Evolutionary conservation across 2,888 invertebrate species (phyloP), one percentile per base, ranked within the genome.

Genomic region (Polyploca ridens): DNA sequence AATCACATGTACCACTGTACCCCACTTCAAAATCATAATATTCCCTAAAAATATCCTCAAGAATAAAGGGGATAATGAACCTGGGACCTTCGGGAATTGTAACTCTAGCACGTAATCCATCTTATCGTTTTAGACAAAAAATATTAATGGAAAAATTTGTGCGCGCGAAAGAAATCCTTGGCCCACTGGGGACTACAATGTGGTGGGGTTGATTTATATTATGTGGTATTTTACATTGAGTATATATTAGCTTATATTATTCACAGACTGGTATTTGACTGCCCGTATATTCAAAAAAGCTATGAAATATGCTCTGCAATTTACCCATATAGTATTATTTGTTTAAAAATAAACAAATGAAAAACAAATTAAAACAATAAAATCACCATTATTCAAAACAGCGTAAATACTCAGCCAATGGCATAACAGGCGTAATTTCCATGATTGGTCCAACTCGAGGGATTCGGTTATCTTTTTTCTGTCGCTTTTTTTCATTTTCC

Each of bases 61-160:
- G n/a, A n/a, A n/a, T 78, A 76, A 81, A 81, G 84, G 86, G 87
- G 87, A 85, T 86, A 82, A 86, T 84, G 84, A 87, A 81, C 79
- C 73, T 71, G 71, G 69, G 67, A 78, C 92, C 90, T 71, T 57
- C 69, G 90, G 93, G 93, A 89, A 82, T 84, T 71, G 89, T 87
- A 90, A 90, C 87, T 88, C 83, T 83, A 90, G 84, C 82, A 86
- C 84, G 86, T 92, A 94, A 94, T 94, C 93, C 93, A 92, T 94
- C 93, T 93, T 94, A 93, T 87, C 84, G 81, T 86, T 89, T 89
- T 82, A 71, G 72, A 41, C 77, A 85, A 81, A 90, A 86, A 86
- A 75, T 81, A 82, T 87, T 90, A 93, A 93, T 92, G 92, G 91
- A 90, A 91, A 90, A 86, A 86, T 89, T 87, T 87, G 87, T 83